Evolutionary conservation across 2,113 vertebrate genomes (phyloP).

Genomic region (Pangasianodon hypophthalmus): DNA sequence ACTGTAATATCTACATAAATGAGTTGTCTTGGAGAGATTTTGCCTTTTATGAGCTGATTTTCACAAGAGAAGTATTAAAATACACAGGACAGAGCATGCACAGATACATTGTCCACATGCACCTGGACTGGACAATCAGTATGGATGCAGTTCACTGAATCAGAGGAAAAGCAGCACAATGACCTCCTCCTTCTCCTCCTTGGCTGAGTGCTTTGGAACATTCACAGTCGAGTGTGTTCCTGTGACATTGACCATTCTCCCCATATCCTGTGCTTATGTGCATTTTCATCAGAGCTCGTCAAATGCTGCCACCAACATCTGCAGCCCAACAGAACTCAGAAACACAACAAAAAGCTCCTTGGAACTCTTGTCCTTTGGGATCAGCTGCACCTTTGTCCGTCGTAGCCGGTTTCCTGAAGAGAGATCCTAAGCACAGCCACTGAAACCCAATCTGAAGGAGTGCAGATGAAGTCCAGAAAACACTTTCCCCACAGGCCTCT

Average conservation of each 20-base stretch:
- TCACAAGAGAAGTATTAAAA: slow-evolving; percentile 22
- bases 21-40: background rate
- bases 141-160: slow-evolving; percentile 45
- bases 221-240: slow-evolving; percentile 48
- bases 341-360: slow-evolving; percentile 51
- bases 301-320: slow-evolving; percentile 54
- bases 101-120: slow-evolving; percentile 33
- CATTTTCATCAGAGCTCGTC: slow-evolving; percentile 37
- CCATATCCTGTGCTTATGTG: slow-evolving; percentile 68
- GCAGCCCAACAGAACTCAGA: slow-evolving; percentile 39
- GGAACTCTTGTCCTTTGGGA: slow-evolving; percentile 37
- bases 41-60: background rate
- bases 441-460: slow-evolving; percentile 74
- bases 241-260: slow-evolving; percentile 71
- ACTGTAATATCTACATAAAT: background rate
- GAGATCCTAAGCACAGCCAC: slow-evolving; percentile 64
- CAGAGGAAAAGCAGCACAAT: slow-evolving; percentile 50
- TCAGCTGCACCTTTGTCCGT: slow-evolving; percentile 61
- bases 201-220: slow-evolving; percentile 8
- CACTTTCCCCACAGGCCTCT: slow-evolving; percentile 73
- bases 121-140: slow-evolving; percentile 44
- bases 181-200: slow-evolving; percentile 37
- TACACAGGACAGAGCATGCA: slow-evolving; percentile 16
- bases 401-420: slow-evolving; percentile 67
- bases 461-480: slow-evolving; percentile 69